Percentiles rank a stretch among this genome's conserved stretches.
Conservation (phyloP, 2,113 vertebrate genomes). For the human (Homo sapiens) region DNA sequence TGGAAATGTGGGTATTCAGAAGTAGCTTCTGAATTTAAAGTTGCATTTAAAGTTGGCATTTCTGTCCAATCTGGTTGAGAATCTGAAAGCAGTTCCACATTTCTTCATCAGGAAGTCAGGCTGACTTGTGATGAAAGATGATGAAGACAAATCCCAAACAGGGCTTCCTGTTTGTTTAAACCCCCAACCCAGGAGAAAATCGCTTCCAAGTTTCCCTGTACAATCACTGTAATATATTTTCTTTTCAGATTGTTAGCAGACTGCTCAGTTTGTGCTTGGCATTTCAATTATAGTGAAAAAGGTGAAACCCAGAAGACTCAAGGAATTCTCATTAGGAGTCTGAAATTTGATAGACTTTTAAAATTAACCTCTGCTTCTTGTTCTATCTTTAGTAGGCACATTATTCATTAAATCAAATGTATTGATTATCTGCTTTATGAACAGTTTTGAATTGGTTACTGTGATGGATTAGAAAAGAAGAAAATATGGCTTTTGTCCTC, state of each 20-base stretch:
- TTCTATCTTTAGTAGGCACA: neutral
- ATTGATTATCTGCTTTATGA: neutral
- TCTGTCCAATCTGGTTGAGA: neutral
- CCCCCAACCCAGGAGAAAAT: slow-evolving; percentile 63
- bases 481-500: neutral
- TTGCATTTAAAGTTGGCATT: neutral
- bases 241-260: slow-evolving; percentile 66
- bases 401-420: neutral
- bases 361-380: neutral
- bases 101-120: slow-evolving; percentile 60
- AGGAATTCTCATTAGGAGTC: neutral
- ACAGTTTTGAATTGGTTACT: no score
- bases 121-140: slow-evolving; percentile 65
- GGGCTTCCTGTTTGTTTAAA: slow-evolving; percentile 72
- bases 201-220: slow-evolving; percentile 47
- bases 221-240: slow-evolving; percentile 39
- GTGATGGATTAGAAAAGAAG: neutral
- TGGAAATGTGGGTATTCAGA: neutral
- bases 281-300: neutral
- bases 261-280: slow-evolving; percentile 6
- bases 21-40: neutral
- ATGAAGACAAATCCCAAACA: slow-evolving; percentile 65
- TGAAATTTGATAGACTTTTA: neutral
- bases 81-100: slow-evolving; percentile 20
- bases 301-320: neutral